Evolutionary conservation across 2,113 vertebrate genomes (phyloP).

Genomic region (Psammodynastes pulverulentus): DNA sequence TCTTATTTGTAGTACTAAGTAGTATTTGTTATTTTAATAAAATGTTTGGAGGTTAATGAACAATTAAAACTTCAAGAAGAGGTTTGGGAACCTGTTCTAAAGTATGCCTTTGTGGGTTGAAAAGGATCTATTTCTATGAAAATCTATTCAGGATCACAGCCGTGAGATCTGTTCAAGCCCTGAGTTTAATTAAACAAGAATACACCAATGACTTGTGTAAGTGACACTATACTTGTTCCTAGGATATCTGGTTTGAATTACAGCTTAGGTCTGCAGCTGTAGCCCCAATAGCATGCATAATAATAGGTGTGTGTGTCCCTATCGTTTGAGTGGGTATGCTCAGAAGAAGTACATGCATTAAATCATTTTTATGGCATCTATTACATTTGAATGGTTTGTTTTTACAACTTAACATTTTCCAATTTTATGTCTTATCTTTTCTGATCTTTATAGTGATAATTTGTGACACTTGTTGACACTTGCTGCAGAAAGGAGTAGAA

Average conservation of each 20-base stretch:
- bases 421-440: not conserved
- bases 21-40: not conserved
- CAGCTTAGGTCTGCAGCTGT: not conserved
- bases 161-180: not conserved
- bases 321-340: not conserved
- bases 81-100: not conserved
- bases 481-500: not conserved
- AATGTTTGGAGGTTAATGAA: not conserved
- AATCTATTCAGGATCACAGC: not conserved
- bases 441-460: not conserved
- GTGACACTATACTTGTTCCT: constrained; percentile 11
- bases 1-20: not conserved
- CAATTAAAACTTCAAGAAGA: not conserved
- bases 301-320: constrained; percentile 4
- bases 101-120: not conserved
- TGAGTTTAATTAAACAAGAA: constrained; percentile 8
- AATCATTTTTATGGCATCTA: not conserved
- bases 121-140: not conserved
- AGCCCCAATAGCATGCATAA: constrained; percentile 1
- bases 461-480: not conserved
- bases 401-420: not conserved
- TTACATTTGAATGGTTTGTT: not conserved
- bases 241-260: constrained; percentile 26
- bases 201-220: constrained; percentile 1
- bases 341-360: not conserved